Evolutionary conservation across 2,113 vertebrate species (phyloP), one percentile per base, ranked within the genome.

Genomic region (Pachyramphus minor): DNA sequence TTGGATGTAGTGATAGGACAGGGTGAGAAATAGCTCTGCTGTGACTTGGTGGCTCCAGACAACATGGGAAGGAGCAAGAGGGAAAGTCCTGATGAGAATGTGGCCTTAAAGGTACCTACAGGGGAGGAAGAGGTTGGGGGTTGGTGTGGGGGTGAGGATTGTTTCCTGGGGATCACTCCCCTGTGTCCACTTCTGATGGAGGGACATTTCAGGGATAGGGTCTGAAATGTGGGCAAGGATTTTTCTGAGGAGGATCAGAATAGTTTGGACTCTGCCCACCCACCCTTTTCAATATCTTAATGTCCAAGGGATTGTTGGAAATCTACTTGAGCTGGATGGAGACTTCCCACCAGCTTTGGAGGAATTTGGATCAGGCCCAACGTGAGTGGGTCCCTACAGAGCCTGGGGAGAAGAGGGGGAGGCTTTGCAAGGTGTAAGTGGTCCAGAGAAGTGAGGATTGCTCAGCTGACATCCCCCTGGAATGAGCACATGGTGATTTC

Each of bases 361-460:
- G 62, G 71, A 59, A 78, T 44, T 64, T 76, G 58, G 49, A 50
- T 60, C 13, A 9, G 14, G 63, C 28, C 41, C 24, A 52, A 14
- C 1, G 4, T 1, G 3, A 76, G 2, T 5, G 41, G 37, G 11
- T 88, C 79, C 60, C 64, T 18, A 3, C 2, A 42, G 72, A 68
- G 19, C 30, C 18, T 4, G 2, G 33, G 47, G 44, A 83, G 18
- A 56, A 45, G 30, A 80, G 28, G 14, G 19, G 21, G 41, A 59
- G 90, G 33, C 14, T 71, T 24, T 56, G 8, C 6, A 33, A 78
- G 31, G 35, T 82, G 28, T 59, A 12, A 66, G 45, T 11, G 60
- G 14, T 35, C 28, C 64, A n/a, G 71, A 47, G 44, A 28, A 86
- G 11, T 0, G 1, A 62, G 50, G 63, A 35, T 18, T 5, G 1